These are phyloP conservation scores for Myotis daubentonii DNA, from an alignment of 2,797 vertebrate genomes.

Conservation along the genomic window DNA sequence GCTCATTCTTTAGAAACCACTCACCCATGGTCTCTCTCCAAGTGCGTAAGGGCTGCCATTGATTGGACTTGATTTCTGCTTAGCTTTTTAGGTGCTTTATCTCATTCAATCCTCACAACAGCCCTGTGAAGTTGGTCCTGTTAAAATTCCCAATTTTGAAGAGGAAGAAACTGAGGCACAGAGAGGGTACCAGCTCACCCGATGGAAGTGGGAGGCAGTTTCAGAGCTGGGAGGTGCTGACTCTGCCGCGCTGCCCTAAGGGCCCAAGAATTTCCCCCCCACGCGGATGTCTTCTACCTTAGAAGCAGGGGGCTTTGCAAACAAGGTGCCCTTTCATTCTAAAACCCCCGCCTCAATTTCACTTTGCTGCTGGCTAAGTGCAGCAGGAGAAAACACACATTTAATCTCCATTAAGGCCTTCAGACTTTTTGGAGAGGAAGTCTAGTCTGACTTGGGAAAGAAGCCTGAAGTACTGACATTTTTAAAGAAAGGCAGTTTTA, in stretches of 20 bases:
- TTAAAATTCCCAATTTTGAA: slow-evolving; percentile 15
- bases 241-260: not conserved
- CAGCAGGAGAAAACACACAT: slow-evolving; percentile 53
- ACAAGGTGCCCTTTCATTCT: slow-evolving; percentile 73
- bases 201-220: not conserved
- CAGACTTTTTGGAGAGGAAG: slow-evolving; percentile 44
- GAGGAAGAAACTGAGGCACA: not conserved
- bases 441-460: slow-evolving; percentile 61
- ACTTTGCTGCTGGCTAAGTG: slow-evolving; percentile 54
- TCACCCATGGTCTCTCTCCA: not conserved
- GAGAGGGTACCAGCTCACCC: not conserved
- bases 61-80: not conserved
- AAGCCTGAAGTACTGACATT: slow-evolving; percentile 34
- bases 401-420: slow-evolving; percentile 65
- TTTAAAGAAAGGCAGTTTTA: slow-evolving; percentile 65
- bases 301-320: slow-evolving; percentile 23
- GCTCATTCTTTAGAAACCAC: not conserved
- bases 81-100: not conserved
- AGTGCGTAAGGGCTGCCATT: not conserved
- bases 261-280: not conserved
- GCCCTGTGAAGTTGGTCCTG: not conserved
- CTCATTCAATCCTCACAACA: not conserved
- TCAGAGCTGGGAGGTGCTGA: not conserved
- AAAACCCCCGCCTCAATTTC: slow-evolving; percentile 27
- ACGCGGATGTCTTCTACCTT: not conserved